phyloP scores from a whole-genome alignment of 1,140 invertebrate species.

The Elymnias hypermnestra region DNA sequence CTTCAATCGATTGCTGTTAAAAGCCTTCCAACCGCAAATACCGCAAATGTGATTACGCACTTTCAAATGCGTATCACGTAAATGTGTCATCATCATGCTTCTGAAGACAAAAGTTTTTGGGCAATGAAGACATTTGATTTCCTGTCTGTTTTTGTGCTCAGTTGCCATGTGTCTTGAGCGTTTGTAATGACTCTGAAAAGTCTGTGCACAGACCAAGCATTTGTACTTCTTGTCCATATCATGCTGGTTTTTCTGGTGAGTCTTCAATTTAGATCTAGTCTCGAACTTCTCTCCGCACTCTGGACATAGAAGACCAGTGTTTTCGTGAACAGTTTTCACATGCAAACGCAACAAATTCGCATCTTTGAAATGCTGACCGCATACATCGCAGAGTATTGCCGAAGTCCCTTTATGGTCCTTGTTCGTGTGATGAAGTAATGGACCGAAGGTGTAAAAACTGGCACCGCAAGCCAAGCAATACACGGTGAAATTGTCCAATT shows the following conservation, averaged over 20 bases:
- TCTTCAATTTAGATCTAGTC: conserved; percentile 46
- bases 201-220: conserved; percentile 44
- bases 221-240: conserved; percentile 55
- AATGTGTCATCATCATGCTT: conserved; percentile 65
- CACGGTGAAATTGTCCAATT: conserved; percentile 45
- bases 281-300: conserved; percentile 61
- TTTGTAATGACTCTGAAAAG: conserved; percentile 58
- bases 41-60: conserved; percentile 54
- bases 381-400: conserved; percentile 55
- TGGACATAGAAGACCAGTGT: conserved; percentile 41
- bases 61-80: conserved; percentile 56
- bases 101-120: conserved; percentile 63
- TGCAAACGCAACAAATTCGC: conserved; percentile 38
- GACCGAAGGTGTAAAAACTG: conserved; percentile 57
- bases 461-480: conserved; percentile 49
- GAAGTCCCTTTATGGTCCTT: conserved; percentile 60
- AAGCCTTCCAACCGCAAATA: conserved; percentile 59
- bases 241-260: conserved; percentile 58
- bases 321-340: conserved; percentile 54
- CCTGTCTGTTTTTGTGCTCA: conserved; percentile 55
- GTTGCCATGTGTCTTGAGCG: conserved; percentile 53
- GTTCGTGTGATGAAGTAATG: conserved; percentile 57
- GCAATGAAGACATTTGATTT: conserved; percentile 58
- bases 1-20: conserved; percentile 52
- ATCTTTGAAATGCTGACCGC: conserved; percentile 61